Evolutionary conservation across 2,113 vertebrate species (phyloP).

Genomic region (Coregonus clupeaformis): DNA sequence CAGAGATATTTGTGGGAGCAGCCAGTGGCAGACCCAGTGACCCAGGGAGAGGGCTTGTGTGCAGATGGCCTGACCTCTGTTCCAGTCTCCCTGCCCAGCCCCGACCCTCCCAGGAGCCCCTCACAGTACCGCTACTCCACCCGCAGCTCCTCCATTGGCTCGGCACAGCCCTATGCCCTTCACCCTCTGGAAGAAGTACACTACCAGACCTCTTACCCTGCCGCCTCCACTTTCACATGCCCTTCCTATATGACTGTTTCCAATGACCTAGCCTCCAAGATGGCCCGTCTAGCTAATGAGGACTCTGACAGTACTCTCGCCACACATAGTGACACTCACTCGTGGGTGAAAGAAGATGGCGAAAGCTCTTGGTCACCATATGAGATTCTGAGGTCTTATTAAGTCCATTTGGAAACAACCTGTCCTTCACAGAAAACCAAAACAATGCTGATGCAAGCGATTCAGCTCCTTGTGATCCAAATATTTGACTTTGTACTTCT

Average conservation of each 20-base stretch:
- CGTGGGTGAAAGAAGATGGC: constrained; percentile 85
- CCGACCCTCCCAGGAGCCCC: constrained; percentile 65
- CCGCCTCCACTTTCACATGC: constrained; percentile 71
- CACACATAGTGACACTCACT: constrained; percentile 56
- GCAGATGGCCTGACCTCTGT: constrained; percentile 64
- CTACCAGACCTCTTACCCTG: constrained; percentile 73
- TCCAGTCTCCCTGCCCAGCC: constrained; percentile 72
- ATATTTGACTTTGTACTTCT: no score
- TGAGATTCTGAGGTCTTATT: constrained; percentile 84
- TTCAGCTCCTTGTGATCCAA: no score
- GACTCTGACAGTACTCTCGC: constrained; percentile 63
- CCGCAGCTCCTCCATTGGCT: constrained; percentile 67
- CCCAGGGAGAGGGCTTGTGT: constrained; percentile 73
- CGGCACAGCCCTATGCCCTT: constrained; percentile 80
- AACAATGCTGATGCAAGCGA: no score
- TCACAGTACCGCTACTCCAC: constrained; percentile 74
- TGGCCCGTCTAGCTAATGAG: constrained; percentile 64
- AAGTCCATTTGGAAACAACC: constrained; percentile 15
- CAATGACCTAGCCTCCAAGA: constrained; percentile 78
- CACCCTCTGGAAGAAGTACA: constrained; percentile 85
- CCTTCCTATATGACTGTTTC: constrained; percentile 76
- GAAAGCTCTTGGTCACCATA: constrained; percentile 79
- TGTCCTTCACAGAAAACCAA: background rate
- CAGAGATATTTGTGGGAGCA: constrained; percentile 92
- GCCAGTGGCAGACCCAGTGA: constrained; percentile 67